These are phyloP conservation scores for Listrodromus nycthemerus DNA, from an alignment of 2,888 invertebrate species.

Conservation along the genomic window DNA sequence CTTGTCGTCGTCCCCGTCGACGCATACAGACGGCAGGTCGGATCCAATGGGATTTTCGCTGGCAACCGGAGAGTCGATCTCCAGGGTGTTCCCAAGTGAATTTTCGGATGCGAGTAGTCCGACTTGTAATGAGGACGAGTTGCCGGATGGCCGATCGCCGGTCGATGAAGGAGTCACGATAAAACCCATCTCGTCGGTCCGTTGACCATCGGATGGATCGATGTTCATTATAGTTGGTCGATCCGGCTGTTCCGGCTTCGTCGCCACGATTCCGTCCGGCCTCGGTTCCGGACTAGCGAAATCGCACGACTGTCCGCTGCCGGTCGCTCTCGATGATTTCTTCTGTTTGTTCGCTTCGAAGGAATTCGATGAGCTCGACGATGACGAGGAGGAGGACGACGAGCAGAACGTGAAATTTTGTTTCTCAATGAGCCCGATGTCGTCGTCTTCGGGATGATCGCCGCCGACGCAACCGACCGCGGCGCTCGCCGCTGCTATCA, in stretches of 20 bases:
- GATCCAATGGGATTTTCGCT: slow-evolving; percentile 27
- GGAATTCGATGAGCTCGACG: slow-evolving; percentile 56
- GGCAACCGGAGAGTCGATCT: not conserved
- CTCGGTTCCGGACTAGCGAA: not conserved
- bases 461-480: slow-evolving; percentile 60
- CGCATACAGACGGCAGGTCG: slow-evolving; percentile 52
- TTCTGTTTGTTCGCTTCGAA: not conserved
- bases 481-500: slow-evolving; percentile 77
- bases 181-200: slow-evolving; percentile 83
- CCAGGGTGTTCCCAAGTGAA: not conserved
- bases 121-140: not conserved
- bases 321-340: not conserved
- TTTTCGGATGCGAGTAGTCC: not conserved
- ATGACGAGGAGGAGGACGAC: slow-evolving; percentile 62
- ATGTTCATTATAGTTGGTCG: slow-evolving; percentile 68
- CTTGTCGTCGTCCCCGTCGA: slow-evolving; percentile 56
- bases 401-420: slow-evolving; percentile 56
- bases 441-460: slow-evolving; percentile 62
- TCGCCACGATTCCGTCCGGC: slow-evolving; percentile 43
- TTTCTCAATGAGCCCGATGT: slow-evolving; percentile 56
- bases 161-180: slow-evolving; percentile 85
- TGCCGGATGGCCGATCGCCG: not conserved
- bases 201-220: slow-evolving; percentile 82
- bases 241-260: slow-evolving; percentile 34
- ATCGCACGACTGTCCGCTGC: slow-evolving; percentile 1